phyloP scores from a whole-genome alignment of 2,797 vertebrate genomes.

The Meda fulgida region DNA sequence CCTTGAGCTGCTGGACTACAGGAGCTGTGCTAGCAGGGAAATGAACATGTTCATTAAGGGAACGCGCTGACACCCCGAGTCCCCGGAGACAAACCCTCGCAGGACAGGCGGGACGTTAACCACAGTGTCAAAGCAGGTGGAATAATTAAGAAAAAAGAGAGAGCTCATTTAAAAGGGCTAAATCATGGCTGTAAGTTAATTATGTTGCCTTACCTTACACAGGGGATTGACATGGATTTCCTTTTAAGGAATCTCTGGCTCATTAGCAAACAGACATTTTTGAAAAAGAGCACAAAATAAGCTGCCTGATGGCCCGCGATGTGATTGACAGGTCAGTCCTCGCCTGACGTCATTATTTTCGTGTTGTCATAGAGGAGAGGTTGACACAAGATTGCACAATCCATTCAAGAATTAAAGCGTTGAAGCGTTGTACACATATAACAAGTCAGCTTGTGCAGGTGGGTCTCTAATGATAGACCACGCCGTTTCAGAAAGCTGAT shows the following conservation, averaged over 20 bases:
- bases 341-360: background rate
- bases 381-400: background rate
- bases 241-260: conserved; percentile 13
- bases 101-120: conserved; percentile 36
- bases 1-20: background rate
- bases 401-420: background rate
- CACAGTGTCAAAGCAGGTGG: conserved; percentile 10
- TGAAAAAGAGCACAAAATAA: background rate
- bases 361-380: background rate
- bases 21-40: background rate
- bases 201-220: conserved; percentile 46
- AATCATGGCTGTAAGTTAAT: conserved; percentile 51
- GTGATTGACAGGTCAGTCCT: background rate
- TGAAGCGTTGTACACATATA: background rate
- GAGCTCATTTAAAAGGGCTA: conserved; percentile 48
- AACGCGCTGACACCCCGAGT: background rate
- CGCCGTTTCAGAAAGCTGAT: background rate
- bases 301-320: background rate
- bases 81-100: background rate
- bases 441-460: background rate
- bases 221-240: conserved; percentile 33
- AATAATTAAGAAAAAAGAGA: conserved; percentile 36
- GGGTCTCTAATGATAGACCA: background rate
- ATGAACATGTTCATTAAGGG: background rate
- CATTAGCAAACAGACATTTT: conserved; percentile 24